These are phyloP conservation scores for Drymodes brunneopygia DNA, from an alignment of 2,113 vertebrate species.

Conservation along the genomic window DNA sequence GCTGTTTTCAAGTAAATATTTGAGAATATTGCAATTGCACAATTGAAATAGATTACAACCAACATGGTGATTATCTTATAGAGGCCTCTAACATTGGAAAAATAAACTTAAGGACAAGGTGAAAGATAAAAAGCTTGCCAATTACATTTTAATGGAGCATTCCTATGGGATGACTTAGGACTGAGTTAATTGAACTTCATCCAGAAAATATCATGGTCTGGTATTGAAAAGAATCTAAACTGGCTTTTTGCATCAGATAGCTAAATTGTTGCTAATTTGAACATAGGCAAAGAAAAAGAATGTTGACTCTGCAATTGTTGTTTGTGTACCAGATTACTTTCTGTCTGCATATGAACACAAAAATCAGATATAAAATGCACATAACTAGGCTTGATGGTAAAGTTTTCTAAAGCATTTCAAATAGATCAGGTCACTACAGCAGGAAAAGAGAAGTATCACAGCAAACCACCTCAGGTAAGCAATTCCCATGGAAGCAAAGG, in stretches of 20 bases:
- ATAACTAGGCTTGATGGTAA: neutral
- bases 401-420: neutral
- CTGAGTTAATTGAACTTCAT: neutral
- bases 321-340: neutral
- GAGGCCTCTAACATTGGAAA: neutral
- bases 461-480: neutral
- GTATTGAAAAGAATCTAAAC: neutral
- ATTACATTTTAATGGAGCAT: neutral
- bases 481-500: neutral
- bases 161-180: neutral
- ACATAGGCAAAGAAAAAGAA: neutral
- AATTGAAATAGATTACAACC: neutral
- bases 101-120: neutral
- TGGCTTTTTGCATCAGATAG: neutral
- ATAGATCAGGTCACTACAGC: neutral
- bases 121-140: neutral
- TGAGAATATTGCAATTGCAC: neutral
- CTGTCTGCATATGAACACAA: neutral
- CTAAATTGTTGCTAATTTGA: neutral
- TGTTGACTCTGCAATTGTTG: neutral
- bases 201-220: neutral
- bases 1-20: neutral
- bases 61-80: neutral
- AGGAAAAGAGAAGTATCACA: neutral
- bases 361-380: neutral